phyloP scores from a whole-genome alignment of 1,140 invertebrate genomes.

The Drosophila grimshawi region DNA sequence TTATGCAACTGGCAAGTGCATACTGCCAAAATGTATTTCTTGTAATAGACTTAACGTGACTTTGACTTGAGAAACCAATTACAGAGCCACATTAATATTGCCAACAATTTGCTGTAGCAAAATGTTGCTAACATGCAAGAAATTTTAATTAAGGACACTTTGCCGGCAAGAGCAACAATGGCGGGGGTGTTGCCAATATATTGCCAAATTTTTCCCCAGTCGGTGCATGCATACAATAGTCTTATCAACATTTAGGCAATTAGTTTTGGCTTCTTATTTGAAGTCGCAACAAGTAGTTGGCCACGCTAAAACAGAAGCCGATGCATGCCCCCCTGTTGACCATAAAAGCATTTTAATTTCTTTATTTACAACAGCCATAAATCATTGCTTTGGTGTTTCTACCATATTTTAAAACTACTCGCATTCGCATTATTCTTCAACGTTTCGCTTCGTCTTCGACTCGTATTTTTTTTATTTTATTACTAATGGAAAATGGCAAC shows the following conservation, averaged over 20 bases:
- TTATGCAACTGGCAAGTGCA: slow-evolving; percentile 29
- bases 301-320: slow-evolving; percentile 25
- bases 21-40: slow-evolving; percentile 72
- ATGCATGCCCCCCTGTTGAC: slow-evolving; percentile 24
- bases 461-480: slow-evolving; percentile 21
- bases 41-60: slow-evolving; percentile 82
- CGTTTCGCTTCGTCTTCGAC: slow-evolving; percentile 46
- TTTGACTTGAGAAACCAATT: slow-evolving; percentile 80
- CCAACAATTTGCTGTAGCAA: slow-evolving; percentile 62
- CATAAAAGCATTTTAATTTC: slow-evolving; percentile 83
- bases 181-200: slow-evolving; percentile 33
- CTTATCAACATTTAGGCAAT: slow-evolving; percentile 79
- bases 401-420: slow-evolving; percentile 76
- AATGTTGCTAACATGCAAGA: slow-evolving; percentile 62
- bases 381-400: slow-evolving; percentile 74
- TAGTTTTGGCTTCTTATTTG: slow-evolving; percentile 54
- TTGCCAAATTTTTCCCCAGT: background rate
- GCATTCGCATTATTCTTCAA: slow-evolving; percentile 68
- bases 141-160: slow-evolving; percentile 70
- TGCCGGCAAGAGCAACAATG: slow-evolving; percentile 22
- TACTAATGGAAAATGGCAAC: slow-evolving; percentile 55
- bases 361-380: slow-evolving; percentile 81
- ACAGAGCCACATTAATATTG: slow-evolving; percentile 81
- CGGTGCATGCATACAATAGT: slow-evolving; percentile 56
- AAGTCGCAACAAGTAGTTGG: slow-evolving; percentile 17